Conservation (phyloP, 1,140 invertebrate species). For the Drosophila arizonae region DNA sequence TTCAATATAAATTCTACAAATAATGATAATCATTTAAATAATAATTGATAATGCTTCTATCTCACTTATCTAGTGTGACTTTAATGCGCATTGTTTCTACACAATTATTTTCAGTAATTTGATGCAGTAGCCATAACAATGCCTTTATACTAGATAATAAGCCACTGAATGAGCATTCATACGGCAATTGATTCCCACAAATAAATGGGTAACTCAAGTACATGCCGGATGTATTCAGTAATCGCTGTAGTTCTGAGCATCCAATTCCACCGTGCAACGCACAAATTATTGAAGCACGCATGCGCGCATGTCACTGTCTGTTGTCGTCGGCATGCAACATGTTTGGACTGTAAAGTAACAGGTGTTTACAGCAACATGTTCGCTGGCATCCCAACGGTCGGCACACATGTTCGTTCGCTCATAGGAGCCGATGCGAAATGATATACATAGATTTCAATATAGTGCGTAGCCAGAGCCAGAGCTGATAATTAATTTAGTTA, state of each 20-base stretch:
- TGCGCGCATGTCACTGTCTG: constrained; percentile 36
- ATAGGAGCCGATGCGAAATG: background rate
- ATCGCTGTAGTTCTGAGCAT: background rate
- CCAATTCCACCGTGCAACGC: constrained; percentile 20
- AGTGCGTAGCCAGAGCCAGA: constrained; percentile 15
- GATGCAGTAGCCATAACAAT: background rate
- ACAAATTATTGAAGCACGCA: constrained; percentile 32
- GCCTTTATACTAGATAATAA: background rate
- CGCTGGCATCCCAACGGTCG: no score
- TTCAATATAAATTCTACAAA: background rate
- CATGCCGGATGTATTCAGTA: background rate
- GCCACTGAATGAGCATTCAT: no score
- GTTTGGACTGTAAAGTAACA: constrained; percentile 53
- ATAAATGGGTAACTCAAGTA: no score
- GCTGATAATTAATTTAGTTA: constrained; percentile 25
- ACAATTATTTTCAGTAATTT: background rate
- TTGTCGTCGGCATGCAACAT: constrained; percentile 35
- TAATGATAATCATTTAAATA: background rate
- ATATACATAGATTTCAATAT: constrained; percentile 15
- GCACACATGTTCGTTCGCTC: no score
- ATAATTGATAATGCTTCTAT: no score
- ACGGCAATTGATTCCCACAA: no score
- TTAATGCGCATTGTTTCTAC: background rate
- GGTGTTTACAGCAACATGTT: constrained; percentile 37
- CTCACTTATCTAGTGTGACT: background rate